Percentiles rank a stretch among this genome's conserved stretches.
Evolutionary conservation across 2,888 invertebrate species (phyloP).

Genomic region (Drepanosiphum platanoidis): DNA sequence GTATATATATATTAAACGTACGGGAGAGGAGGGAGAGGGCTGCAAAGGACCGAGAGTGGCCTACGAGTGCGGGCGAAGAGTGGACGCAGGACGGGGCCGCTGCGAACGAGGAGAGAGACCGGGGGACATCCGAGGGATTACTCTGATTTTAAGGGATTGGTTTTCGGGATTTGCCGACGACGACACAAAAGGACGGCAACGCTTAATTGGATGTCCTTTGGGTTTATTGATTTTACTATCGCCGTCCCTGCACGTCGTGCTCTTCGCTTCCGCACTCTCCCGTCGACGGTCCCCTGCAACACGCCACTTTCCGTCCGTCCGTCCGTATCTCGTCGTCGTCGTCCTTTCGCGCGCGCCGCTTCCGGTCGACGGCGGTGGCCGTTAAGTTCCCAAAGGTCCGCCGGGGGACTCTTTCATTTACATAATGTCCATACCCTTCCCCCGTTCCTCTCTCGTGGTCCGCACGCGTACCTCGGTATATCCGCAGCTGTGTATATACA

Average conservation of each 20-base stretch:
- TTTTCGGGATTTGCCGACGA: slow-evolving; percentile 62
- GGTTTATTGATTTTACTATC: slow-evolving; percentile 61
- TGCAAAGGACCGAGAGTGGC: slow-evolving; percentile 40
- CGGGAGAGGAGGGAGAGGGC: neutral
- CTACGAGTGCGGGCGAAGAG: neutral
- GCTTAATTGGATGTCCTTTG: slow-evolving; percentile 62
- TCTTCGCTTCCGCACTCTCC: neutral
- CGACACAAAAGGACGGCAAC: slow-evolving; percentile 62
- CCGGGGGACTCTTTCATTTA: slow-evolving; percentile 63
- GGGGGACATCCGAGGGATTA: slow-evolving; percentile 61
- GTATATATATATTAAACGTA: slow-evolving; percentile 5
- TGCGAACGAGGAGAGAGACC: neutral
- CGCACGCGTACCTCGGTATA: neutral
- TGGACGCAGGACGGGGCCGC: neutral
- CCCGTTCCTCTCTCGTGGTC: neutral
- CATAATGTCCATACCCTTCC: slow-evolving; percentile 63
- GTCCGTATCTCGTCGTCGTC: slow-evolving; percentile 35
- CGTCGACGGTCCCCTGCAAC: neutral
- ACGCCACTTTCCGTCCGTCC: slow-evolving; percentile 9
- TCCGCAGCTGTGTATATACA: neutral
- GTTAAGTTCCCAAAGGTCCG: slow-evolving; percentile 61
- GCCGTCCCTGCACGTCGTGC: slow-evolving; percentile 3
- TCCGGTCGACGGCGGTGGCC: slow-evolving; percentile 57
- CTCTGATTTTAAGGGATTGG: slow-evolving; percentile 62
- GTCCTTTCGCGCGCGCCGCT: slow-evolving; percentile 30